Evolutionary conservation across 2,888 invertebrate genomes (phyloP), one percentile per base, ranked within the genome.

Genomic region (Diarsia rubi): DNA sequence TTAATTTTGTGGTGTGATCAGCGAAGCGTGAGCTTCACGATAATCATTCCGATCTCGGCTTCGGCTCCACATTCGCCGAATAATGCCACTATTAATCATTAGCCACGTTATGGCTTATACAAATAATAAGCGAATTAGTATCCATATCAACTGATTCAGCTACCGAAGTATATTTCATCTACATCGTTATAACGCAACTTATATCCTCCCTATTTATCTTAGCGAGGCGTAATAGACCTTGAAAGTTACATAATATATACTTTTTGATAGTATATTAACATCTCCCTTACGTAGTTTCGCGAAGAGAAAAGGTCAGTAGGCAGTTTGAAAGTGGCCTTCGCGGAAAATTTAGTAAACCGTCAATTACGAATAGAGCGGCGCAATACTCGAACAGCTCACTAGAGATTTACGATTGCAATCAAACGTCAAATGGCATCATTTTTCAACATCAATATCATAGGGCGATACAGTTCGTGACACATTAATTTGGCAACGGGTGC

Each of bases 1-100:
- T 95, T 95, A 95, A 95, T 96, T 94, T 94, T 93, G 93, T 91
- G 89, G 92, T 91, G 91, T 93, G 94, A 93, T 91, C 95, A 93
- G 88, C 92, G 91, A 89, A 93, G 91, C 93, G 93, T 92, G 88
- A 94, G 90, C 88, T 87, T 90, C 91, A 90, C 93, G 94, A 94
- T 95, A 95, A 94, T 94, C 93, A 93, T 91, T 91, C 90, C 89
- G 88, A 95, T 94, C 94, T 94, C 90, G 89, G 90, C 81, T 84
- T 86, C 84, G 82, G 86, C 88, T 84, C 86, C 88, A 87, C 89
- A 90, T 89, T 92, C 88, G 88, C 87, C 89, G 90, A 90, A 91
- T 91, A 93, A 91, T 90, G 90, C 90, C 85, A 90, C 93, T 92
- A 94, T 93, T 93, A 93, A 94, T 93, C 93, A 93, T 91, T 82